Evolutionary conservation across 2,888 invertebrate genomes (phyloP), one percentile per base, ranked within the genome.

Genomic region (Glaucopsyche alexis): DNA sequence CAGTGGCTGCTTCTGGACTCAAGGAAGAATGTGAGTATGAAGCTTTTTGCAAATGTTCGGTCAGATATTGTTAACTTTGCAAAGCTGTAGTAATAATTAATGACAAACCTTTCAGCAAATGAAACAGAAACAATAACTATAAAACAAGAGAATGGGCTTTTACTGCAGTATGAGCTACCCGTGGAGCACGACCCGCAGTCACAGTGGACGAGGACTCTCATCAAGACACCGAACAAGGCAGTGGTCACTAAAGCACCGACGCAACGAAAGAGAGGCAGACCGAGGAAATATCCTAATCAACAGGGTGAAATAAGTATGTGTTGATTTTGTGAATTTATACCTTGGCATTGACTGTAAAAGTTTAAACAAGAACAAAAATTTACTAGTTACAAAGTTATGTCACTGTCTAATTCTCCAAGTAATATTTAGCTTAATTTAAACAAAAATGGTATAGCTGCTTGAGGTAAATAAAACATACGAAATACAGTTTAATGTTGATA

Each of bases 81-180:
- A 42, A 42, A 42, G 42, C 7, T 7, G 8, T 42, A 42, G 42
- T 42, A 42, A 8, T 42, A 42, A 42, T 42, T 7, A 42, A 42
- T 42, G 5, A 42, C 8, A 1, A 42, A 13, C 11, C 19, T 19
- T 80, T n/a, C 75, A 85, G 84, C 78, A 13, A 82, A 81, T 71
- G 92, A 91, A 75, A 91, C 91, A 29, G 93, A 93, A 79, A 90
- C 90, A 0, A 92, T 93, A 9, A 92, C 93, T n/a, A 93, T 93
- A 81, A 93, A 93, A 76, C 93, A 93, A 81, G 93, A 93, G 77
- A 93, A 93, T 84, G 93, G 93, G 0, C 79, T 91, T 14, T 84
- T 93, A 1, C 82, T 93, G 1, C 93, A 93, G 78, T 93, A 93
- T 81, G 93, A 93, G 78, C 78, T 93, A 75, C 93, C 93, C 0